These are phyloP conservation scores for Hipposideros larvatus DNA, from an alignment of 2,797 vertebrate species.

Conservation along the genomic window DNA sequence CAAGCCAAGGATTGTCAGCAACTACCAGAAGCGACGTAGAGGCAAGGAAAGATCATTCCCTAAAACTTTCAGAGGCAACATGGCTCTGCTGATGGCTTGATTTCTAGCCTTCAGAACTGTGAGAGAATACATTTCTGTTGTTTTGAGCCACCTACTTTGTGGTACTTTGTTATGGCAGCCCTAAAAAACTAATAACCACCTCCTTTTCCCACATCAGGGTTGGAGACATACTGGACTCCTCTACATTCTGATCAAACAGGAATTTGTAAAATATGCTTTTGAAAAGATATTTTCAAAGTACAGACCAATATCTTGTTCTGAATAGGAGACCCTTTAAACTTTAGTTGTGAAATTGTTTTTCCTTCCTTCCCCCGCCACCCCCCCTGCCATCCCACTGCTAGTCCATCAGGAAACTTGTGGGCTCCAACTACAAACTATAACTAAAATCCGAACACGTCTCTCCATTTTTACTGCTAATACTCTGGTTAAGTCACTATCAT, in stretches of 20 bases:
- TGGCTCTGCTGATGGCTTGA: not conserved
- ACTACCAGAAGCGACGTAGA: not conserved
- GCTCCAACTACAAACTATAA: not conserved
- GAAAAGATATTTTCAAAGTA: not conserved
- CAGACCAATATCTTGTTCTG: not conserved
- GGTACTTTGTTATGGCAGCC: not conserved
- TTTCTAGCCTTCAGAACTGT: not conserved
- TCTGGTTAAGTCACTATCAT: not conserved
- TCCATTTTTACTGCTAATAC: not conserved
- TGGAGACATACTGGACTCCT: not conserved
- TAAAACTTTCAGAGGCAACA: not conserved
- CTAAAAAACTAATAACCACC: not conserved
- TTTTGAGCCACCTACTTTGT: not conserved
- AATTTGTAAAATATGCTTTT: not conserved
- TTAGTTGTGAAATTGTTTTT: not conserved
- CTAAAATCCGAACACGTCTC: not conserved
- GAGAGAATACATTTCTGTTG: not conserved
- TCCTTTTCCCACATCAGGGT: not conserved
- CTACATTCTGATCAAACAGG: not conserved
- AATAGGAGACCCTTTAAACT: not conserved
- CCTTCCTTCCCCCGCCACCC: not conserved
- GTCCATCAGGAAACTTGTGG: not conserved
- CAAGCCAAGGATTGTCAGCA: not conserved
- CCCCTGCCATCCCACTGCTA: not conserved
- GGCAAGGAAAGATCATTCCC: not conserved